These are phyloP conservation scores for Acipenser ruthenus DNA, from an alignment of 2,797 vertebrate genomes.

Conservation along the genomic window DNA sequence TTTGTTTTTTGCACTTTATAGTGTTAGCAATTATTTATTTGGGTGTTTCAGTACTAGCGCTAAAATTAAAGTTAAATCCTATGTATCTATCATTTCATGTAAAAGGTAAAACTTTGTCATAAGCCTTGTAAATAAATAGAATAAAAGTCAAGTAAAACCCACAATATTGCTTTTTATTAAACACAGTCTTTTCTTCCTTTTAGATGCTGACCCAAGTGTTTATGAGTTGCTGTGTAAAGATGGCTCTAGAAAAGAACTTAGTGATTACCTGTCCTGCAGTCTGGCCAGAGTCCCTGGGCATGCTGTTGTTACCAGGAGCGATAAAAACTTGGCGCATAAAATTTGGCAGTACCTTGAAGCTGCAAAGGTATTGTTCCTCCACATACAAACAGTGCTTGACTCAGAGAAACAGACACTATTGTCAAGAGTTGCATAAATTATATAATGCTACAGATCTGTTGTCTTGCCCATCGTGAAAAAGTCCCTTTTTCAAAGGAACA, in stretches of 20 bases:
- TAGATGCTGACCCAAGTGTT: conserved; percentile 35
- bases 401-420: background rate
- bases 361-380: conserved; percentile 30
- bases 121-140: too few relatives aligned
- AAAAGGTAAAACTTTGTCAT: too few relatives aligned
- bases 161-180: too few relatives aligned
- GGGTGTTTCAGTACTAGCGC: too few relatives aligned
- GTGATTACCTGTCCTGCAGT: conserved; percentile 56
- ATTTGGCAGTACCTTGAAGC: conserved; percentile 58
- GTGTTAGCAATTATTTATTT: too few relatives aligned
- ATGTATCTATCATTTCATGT: too few relatives aligned
- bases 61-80: too few relatives aligned
- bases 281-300: conserved; percentile 67
- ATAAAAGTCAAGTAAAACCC: too few relatives aligned
- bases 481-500: background rate
- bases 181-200: background rate
- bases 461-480: background rate
- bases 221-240: conserved; percentile 81
- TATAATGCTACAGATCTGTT: background rate
- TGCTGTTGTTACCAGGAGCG: conserved; percentile 68
- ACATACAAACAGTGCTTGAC: background rate
- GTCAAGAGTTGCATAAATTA: background rate
- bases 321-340: conserved; percentile 37
- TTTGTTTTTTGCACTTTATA: too few relatives aligned
- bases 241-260: conserved; percentile 49